phyloP scores from a whole-genome alignment of 1,140 invertebrate genomes.

The Galendromus occidentalis region DNA sequence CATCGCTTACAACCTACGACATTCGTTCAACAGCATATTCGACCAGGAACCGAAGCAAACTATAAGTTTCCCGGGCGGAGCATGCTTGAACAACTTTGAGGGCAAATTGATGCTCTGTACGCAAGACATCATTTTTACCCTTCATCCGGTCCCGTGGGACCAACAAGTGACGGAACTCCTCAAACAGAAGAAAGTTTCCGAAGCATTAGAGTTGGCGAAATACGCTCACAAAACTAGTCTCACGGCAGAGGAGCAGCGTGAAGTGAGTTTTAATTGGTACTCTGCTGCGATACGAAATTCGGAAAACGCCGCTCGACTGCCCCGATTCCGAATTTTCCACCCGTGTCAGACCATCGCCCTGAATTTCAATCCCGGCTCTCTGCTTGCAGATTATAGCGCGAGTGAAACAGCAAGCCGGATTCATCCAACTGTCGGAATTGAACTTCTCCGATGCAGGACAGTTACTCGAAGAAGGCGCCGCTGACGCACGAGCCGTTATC shows the following conservation, averaged over 20 bases:
- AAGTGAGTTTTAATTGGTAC: slow-evolving; percentile 21
- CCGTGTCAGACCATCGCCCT: background rate
- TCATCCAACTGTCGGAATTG: slow-evolving; percentile 32
- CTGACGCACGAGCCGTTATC: slow-evolving; percentile 32
- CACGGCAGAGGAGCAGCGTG: slow-evolving; percentile 29
- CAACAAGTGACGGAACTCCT: slow-evolving; percentile 28
- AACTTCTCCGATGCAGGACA: slow-evolving; percentile 31
- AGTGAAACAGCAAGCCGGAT: slow-evolving; percentile 33
- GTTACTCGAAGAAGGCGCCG: slow-evolving; percentile 27
- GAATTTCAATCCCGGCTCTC: background rate
- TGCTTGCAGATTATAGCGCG: slow-evolving; percentile 21
- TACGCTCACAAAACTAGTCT: slow-evolving; percentile 30
- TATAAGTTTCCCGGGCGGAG: slow-evolving; percentile 31
- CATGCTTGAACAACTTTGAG: slow-evolving; percentile 32
- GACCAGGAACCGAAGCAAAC: slow-evolving; percentile 35
- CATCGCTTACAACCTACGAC: background rate
- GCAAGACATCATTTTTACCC: slow-evolving; percentile 28
- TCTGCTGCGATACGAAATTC: background rate
- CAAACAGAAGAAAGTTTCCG: slow-evolving; percentile 29
- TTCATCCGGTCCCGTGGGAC: slow-evolving; percentile 33
- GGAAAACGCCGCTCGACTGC: background rate
- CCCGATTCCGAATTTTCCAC: background rate
- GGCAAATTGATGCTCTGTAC: slow-evolving; percentile 31
- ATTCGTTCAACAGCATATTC: slow-evolving; percentile 29
- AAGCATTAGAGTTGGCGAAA: slow-evolving; percentile 32